Conservation (phyloP, 2,113 vertebrate species). For the Natator depressus region DNA sequence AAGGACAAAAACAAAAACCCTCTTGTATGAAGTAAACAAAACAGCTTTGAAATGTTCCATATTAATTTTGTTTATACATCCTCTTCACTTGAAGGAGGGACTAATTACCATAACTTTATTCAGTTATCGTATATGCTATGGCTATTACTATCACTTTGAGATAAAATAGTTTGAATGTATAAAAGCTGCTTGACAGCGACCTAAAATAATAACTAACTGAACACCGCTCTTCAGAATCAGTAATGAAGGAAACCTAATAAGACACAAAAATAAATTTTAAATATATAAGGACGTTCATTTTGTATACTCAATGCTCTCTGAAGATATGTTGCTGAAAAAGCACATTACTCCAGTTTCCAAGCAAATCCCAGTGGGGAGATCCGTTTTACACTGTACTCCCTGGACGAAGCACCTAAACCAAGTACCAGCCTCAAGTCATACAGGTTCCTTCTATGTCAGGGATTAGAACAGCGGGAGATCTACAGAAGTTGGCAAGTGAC, state of each 20-base stretch:
- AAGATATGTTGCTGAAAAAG: not conserved
- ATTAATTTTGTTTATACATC: not conserved
- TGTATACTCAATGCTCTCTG: not conserved
- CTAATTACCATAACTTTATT: not conserved
- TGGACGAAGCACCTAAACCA: not conserved
- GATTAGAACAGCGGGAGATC: not conserved
- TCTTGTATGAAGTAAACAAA: not conserved
- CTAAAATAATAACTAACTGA: not conserved
- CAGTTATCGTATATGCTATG: not conserved
- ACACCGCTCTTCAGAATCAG: not conserved
- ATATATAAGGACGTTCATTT: not conserved
- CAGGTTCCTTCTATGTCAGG: not conserved
- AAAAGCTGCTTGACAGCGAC: not conserved
- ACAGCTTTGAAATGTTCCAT: not conserved
- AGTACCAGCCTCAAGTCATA: not conserved
- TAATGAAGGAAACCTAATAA: not conserved
- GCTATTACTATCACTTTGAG: not conserved
- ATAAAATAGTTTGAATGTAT: not conserved
- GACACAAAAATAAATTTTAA: not conserved
- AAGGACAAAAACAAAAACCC: not conserved
- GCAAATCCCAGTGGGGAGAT: not conserved
- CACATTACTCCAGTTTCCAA: slow-evolving; percentile 3
- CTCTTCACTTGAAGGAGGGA: not conserved
- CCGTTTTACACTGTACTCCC: not conserved
- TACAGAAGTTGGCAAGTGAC: not conserved